A percentile compares a stretch with the other conserved stretches of the same genome.
Conservation (phyloP, 1,140 invertebrate genomes). For the Bombus terrestris region DNA sequence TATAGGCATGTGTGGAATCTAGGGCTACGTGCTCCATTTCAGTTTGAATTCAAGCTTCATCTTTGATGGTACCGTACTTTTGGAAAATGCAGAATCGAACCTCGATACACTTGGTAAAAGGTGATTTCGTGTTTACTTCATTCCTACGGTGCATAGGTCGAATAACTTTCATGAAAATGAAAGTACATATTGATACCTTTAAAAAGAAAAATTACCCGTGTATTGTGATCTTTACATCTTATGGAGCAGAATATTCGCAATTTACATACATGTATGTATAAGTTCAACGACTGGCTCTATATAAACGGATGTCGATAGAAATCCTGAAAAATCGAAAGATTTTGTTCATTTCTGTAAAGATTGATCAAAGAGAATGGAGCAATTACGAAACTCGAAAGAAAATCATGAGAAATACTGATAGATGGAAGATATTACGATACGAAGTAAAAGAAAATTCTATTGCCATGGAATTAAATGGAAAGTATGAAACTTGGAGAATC, state of each 20-base stretch:
- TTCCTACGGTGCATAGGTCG: too few relatives aligned
- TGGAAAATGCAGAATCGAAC: slow-evolving; percentile 8
- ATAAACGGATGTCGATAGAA: neutral
- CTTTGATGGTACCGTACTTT: slow-evolving; percentile 34
- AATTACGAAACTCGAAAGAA: neutral
- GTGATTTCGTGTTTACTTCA: too few relatives aligned
- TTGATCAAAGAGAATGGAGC: neutral
- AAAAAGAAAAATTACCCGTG: neutral
- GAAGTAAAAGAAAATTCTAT: neutral
- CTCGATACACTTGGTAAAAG: neutral
- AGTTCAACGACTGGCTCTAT: neutral
- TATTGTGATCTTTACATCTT: neutral
- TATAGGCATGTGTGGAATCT: slow-evolving; percentile 42
- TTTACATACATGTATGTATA: neutral
- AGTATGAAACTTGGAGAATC: neutral
- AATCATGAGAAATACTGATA: too few relatives aligned
- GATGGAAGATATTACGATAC: neutral
- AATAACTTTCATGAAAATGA: neutral
- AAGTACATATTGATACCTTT: neutral
- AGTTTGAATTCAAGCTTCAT: slow-evolving; percentile 38
- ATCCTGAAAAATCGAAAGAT: neutral
- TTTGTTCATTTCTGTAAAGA: neutral
- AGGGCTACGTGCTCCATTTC: slow-evolving; percentile 44
- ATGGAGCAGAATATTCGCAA: neutral
- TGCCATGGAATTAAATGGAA: neutral